Evolutionary conservation across 2,888 invertebrate genomes (phyloP), one percentile per base, ranked within the genome.

Genomic region (Emmelina monodactyla): DNA sequence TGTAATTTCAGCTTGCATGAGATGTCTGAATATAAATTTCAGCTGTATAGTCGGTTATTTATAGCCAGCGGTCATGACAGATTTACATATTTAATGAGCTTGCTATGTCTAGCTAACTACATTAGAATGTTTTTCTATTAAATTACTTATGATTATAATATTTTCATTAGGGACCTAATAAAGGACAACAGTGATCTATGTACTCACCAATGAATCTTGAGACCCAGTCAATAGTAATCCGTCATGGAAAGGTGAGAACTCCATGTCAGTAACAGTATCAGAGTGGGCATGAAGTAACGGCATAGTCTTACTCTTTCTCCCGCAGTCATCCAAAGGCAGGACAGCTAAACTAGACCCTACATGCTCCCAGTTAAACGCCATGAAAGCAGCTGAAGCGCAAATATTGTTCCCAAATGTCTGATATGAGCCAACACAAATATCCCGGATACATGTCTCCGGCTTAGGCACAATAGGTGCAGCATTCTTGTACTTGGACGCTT

Each of bases 401-500:
- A 97, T 95, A 68, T 95, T 96, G 69, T 96, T 96, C 39, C 97
- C 95, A 78, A 92, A 94, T 12, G 94, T 94, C 63, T 94, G 93
- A 69, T 96, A 92, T 19, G 92, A 94, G 16, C 94, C 95, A 39
- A 96, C 92, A 54, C 89, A 89, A 49, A 97, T 86, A 65, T 96
- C 96, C 48, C 92, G 85, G 47, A 92, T 85, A 81, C 91, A 89
- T 47, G 91, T 90, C 83, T 97, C 96, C 40, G 94, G 94, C 66
- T 96, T 97, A 25, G 96, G 95, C 57, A 94, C 89, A 58, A 95
- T 94, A 29, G 97, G 95, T 49, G 94, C 91, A 44, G 97, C 94
- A 88, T 97, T 97, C 85, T 97, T 97, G 78, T 94, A 97, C 76
- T 97, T 97, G 43, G 96, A 96, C 64, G 94, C 94, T 84, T 97